Conservation (phyloP, 2,888 invertebrate genomes). For the Macrophya annulata region DNA sequence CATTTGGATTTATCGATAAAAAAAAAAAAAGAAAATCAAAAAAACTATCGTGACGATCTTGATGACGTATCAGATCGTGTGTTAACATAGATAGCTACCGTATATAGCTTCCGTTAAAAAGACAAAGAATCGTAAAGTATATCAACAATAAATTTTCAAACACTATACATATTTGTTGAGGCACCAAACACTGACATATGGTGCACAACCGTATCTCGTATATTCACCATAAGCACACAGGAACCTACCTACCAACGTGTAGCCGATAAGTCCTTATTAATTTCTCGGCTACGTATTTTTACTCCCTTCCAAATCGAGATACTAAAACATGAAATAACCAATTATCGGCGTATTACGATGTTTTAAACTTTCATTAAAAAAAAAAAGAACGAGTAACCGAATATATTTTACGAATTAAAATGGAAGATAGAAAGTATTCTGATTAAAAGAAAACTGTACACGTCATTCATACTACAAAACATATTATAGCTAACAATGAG, state of each 20-base stretch:
- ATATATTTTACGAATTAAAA: not conserved
- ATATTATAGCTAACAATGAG: constrained; percentile 26
- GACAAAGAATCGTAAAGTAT: constrained; percentile 44
- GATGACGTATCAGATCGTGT: constrained; percentile 9
- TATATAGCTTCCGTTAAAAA: constrained; percentile 19
- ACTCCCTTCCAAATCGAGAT: constrained; percentile 11
- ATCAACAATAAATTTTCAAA: constrained; percentile 49
- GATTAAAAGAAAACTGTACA: not conserved
- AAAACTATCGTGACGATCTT: constrained; percentile 40
- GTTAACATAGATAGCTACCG: not conserved
- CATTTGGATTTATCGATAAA: not conserved
- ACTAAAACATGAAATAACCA: not conserved
- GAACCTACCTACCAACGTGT: not conserved
- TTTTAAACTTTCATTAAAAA: not conserved
- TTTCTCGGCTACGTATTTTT: constrained; percentile 25
- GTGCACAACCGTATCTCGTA: constrained; percentile 51
- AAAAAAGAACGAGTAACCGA: not conserved
- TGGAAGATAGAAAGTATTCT: not conserved
- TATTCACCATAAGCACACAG: constrained; percentile 54
- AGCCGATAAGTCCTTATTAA: constrained; percentile 59
- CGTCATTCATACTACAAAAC: not conserved
- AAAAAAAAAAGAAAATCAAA: no score
- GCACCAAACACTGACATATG: constrained; percentile 57
- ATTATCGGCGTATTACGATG: not conserved
- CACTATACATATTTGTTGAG: constrained; percentile 53